Conservation (phyloP, 2,113 vertebrate species). For the Mormyrus lacerda region DNA sequence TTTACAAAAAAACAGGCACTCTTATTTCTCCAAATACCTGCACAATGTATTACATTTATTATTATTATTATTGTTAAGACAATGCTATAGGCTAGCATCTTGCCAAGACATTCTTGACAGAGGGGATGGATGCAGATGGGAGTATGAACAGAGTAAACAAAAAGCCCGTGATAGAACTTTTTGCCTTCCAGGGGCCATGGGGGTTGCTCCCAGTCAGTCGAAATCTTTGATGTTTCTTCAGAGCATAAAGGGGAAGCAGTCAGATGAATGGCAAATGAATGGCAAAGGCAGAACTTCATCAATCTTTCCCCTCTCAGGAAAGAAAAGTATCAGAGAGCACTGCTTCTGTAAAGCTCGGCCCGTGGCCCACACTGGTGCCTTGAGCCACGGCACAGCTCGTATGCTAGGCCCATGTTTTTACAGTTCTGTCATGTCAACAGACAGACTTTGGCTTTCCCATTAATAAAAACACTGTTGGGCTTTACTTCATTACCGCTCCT, state of each 20-base stretch:
- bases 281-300: not conserved
- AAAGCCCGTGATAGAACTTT: not conserved
- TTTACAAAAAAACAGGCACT: not conserved
- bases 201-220: not conserved
- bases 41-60: not conserved
- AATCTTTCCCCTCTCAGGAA: not conserved
- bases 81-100: not conserved
- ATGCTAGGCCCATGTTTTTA: not conserved
- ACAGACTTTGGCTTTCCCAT: not conserved
- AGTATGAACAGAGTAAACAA: not conserved
- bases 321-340: not conserved
- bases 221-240: not conserved
- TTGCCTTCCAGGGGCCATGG: not conserved
- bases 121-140: not conserved
- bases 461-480: not conserved
- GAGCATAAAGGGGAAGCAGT: not conserved
- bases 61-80: not conserved
- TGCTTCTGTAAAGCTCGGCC: not conserved
- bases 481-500: not conserved
- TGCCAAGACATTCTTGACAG: not conserved
- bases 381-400: not conserved
- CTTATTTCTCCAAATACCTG: not conserved
- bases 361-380: not conserved
- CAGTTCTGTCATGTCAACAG: slow-evolving; percentile 11
- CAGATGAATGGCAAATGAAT: not conserved